Evolutionary conservation across 1,140 invertebrate genomes (phyloP).

Genomic region (Protaetia brevitarsis): DNA sequence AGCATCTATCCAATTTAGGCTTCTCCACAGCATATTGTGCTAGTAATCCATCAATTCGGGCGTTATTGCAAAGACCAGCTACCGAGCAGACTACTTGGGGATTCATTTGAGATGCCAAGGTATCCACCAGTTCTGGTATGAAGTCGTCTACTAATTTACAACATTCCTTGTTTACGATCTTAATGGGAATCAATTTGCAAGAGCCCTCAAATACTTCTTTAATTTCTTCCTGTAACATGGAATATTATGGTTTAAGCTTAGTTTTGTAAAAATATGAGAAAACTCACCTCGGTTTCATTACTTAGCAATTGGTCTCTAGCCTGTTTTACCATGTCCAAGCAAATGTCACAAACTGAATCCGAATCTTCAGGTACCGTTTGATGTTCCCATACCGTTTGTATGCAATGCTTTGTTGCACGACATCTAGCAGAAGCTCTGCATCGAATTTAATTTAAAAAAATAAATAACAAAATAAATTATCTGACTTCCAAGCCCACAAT

Average conservation of each 20-base stretch:
- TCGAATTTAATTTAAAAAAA: background rate
- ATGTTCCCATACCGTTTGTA: conserved; percentile 76
- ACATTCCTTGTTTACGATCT: conserved; percentile 74
- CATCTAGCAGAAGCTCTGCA: conserved; percentile 69
- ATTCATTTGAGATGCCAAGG: conserved; percentile 82
- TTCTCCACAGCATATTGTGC: conserved; percentile 48
- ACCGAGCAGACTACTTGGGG: conserved; percentile 81
- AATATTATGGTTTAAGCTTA: background rate
- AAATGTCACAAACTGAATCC: conserved; percentile 78
- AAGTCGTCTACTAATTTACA: conserved; percentile 79
- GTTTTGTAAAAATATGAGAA: background rate
- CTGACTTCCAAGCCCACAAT: too few relatives aligned
- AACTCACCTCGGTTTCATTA: conserved; percentile 74
- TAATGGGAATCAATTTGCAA: conserved; percentile 77
- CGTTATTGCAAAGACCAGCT: conserved; percentile 83
- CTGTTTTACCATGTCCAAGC: conserved; percentile 84
- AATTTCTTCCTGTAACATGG: conserved; percentile 69
- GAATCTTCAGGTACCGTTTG: conserved; percentile 67
- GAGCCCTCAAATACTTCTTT: conserved; percentile 86
- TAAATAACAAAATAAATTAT: too few relatives aligned
- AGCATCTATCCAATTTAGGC: conserved; percentile 48
- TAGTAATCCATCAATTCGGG: conserved; percentile 65
- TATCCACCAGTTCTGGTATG: conserved; percentile 83
- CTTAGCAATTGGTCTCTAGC: conserved; percentile 82
- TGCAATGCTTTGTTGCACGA: conserved; percentile 75